Percentiles rank a stretch among this genome's conserved stretches.
Evolutionary conservation across 2,888 invertebrate genomes (phyloP).

Genomic region (Plagodis pulveraria): DNA sequence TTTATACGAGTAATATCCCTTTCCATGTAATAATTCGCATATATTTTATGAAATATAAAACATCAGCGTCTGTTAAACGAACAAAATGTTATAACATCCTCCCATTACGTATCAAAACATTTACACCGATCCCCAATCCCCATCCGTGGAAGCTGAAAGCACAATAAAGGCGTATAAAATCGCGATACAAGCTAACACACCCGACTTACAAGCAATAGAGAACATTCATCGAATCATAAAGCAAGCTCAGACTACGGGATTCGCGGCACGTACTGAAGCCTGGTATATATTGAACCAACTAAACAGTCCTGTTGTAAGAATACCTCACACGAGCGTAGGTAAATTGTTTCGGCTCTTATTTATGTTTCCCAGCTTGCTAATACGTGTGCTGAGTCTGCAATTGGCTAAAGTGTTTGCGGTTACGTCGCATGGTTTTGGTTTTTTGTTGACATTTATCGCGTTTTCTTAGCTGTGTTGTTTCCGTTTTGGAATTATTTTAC

Average conservation of each 20-base stretch:
- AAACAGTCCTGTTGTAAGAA: conserved; percentile 77
- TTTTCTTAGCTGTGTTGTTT: too few relatives aligned
- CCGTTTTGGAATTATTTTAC: too few relatives aligned
- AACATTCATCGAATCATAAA: conserved; percentile 71
- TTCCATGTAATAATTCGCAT: too few relatives aligned
- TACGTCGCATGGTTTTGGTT: conserved; percentile 36
- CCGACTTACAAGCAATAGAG: conserved; percentile 62
- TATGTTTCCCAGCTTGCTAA: conserved; percentile 79
- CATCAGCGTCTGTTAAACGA: neutral
- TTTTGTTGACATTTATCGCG: conserved; percentile 30
- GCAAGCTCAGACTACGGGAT: conserved; percentile 52
- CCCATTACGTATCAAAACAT: conserved; percentile 1
- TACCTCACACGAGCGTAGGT: conserved; percentile 77
- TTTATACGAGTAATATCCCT: too few relatives aligned
- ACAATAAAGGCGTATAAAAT: conserved; percentile 62
- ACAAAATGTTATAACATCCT: neutral
- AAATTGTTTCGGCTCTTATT: conserved; percentile 81
- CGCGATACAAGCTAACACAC: conserved; percentile 51
- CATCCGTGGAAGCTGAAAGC: conserved; percentile 41
- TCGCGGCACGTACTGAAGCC: conserved; percentile 68
- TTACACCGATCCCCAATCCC: conserved; percentile 21
- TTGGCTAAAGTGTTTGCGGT: conserved; percentile 43
- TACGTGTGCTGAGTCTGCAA: conserved; percentile 73
- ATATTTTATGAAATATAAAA: too few relatives aligned
- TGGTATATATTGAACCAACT: conserved; percentile 80